Evolutionary conservation across 2,797 vertebrate genomes (phyloP).

Genomic region (Sebastes steindachneri): DNA sequence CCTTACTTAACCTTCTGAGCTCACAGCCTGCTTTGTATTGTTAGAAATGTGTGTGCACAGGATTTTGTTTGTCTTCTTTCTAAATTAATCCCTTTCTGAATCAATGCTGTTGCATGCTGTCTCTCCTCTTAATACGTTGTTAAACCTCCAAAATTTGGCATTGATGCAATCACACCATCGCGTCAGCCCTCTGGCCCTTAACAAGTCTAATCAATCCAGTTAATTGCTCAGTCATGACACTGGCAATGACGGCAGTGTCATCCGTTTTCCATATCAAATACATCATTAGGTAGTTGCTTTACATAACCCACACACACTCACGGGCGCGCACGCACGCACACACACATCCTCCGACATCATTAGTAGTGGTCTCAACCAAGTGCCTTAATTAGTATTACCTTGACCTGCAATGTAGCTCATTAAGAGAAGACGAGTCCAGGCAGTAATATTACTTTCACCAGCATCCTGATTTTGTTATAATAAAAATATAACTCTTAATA

Average conservation of each 20-base stretch:
- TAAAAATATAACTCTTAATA: slow-evolving; percentile 33
- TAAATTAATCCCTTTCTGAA: slow-evolving; percentile 8
- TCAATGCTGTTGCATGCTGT: background rate
- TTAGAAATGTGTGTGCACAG: background rate
- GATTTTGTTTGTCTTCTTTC: slow-evolving; percentile 6
- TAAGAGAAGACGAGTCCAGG: slow-evolving; percentile 35
- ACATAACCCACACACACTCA: slow-evolving; percentile 27
- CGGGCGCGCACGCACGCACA: background rate
- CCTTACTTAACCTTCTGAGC: background rate
- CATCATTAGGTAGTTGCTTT: slow-evolving; percentile 71
- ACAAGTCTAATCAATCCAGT: slow-evolving; percentile 73
- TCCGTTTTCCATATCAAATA: slow-evolving; percentile 71
- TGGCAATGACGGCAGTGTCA: slow-evolving; percentile 59
- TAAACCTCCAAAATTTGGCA: slow-evolving; percentile 43
- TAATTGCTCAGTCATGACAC: slow-evolving; percentile 69
- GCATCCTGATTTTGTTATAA: slow-evolving; percentile 26
- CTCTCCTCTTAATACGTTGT: slow-evolving; percentile 24
- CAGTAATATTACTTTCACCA: slow-evolving; percentile 10
- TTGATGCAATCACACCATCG: slow-evolving; percentile 45
- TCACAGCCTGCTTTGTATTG: background rate
- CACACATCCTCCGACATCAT: slow-evolving; percentile 51
- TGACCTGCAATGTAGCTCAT: slow-evolving; percentile 72
- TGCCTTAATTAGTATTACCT: slow-evolving; percentile 73
- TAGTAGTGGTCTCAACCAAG: slow-evolving; percentile 64
- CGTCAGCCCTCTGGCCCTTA: slow-evolving; percentile 40